Evolutionary conservation across 2,113 vertebrate genomes (phyloP).

Genomic region (Platichthys stellatus): DNA sequence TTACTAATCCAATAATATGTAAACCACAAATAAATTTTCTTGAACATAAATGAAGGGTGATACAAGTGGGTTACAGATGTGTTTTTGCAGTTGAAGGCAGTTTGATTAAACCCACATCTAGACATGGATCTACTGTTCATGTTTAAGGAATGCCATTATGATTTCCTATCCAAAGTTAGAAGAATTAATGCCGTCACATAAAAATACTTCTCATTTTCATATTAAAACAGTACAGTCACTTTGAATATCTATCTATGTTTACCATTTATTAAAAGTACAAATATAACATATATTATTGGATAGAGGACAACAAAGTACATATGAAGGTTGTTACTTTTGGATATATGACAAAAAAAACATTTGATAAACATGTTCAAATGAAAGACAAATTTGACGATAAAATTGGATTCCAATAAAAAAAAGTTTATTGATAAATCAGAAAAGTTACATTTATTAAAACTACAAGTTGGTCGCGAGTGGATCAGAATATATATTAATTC

Average conservation of each 20-base stretch:
- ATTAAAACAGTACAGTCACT: neutral
- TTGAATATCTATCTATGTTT: neutral
- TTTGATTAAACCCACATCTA: no score
- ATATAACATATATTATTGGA: neutral
- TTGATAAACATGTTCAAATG: neutral
- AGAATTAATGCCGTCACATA: no score
- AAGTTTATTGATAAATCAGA: slow-evolving; percentile 30
- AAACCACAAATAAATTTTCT: no score
- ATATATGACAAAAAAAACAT: neutral
- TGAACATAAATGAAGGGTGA: no score
- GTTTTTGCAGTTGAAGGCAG: no score
- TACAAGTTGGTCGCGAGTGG: neutral
- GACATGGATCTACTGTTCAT: no score
- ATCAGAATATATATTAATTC: neutral
- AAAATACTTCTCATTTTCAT: neutral
- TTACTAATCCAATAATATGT: no score
- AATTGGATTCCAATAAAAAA: slow-evolving; percentile 1
- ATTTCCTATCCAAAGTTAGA: no score
- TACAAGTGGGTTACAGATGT: no score
- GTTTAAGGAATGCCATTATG: no score
- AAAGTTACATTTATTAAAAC: slow-evolving; percentile 4
- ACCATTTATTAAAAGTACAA: no score
- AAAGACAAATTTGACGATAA: slow-evolving; percentile 9
- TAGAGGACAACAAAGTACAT: neutral
- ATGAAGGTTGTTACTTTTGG: neutral